Evolutionary conservation across 2,113 vertebrate genomes (phyloP), one percentile per base, ranked within the genome.

Genomic region (Myotis yumanensis): DNA sequence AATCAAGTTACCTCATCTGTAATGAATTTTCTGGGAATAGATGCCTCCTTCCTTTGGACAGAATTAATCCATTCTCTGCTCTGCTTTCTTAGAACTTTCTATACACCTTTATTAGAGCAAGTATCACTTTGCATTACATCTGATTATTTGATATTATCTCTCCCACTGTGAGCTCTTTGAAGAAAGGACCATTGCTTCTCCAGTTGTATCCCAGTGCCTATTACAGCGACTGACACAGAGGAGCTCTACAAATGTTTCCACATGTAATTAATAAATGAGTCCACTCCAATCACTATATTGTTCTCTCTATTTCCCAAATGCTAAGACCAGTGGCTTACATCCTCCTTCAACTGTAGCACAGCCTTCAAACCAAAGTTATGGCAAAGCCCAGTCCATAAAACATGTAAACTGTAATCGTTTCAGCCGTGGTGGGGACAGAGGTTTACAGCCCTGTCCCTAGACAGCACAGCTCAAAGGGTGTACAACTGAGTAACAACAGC

Each of bases 1-100:
- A 79, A 86, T 51, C 59, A 80, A 87, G 79, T 40, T 28, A 79
- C 25, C 43, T 86, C 35, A 43, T 57, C 57, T 59, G 20, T 23
- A 69, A 84, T 54, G 59, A 83, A 86, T 79, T 81, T 91, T 86
- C 76, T 94, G 23, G 69, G 84, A 89, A 37, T 4, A 64, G 14
- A 40, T 46, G 37, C 0, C n/a, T 46, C 32, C n/a, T 83, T 89
- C 66, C 66, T 92, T 90, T 8, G 84, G 32, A 77, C 6, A 86
- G 82, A 86, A 87, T 20, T 72, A 76, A 86, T 30, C 54, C 43
- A 69, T 14, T 54, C 28, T 81, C 4, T 68, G 46, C 20, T 62
- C 54, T 51, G 30, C 46, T 84, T 82, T 92, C 62, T 95, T 52
- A 72, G 48, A 43, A 32, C 17, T 80, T 85, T 48, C 32, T n/a